Conservation (phyloP, 2,797 vertebrate genomes). For the Gobio occitaniae region DNA sequence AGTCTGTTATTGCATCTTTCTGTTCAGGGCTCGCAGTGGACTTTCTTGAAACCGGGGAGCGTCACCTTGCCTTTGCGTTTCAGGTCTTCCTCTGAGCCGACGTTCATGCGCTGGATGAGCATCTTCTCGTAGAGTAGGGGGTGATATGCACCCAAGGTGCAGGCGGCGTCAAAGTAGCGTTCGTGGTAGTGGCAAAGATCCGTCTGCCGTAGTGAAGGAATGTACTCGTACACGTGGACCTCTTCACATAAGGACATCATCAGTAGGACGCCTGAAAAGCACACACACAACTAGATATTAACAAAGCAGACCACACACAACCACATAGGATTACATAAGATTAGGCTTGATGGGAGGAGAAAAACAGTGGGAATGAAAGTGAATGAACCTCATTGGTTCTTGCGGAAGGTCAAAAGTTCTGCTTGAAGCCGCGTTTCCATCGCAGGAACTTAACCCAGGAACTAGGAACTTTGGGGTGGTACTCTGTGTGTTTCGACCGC, state of each 20-base stretch:
- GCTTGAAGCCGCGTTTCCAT: too few relatives aligned
- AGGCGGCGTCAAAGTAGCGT: conserved; percentile 93
- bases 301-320: conserved; percentile 2
- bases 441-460: too few relatives aligned
- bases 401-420: too few relatives aligned
- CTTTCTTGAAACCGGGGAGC: conserved; percentile 87
- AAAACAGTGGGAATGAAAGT: background rate
- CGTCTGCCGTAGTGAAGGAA: conserved; percentile 92
- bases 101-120: conserved; percentile 91
- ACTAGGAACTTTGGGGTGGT: too few relatives aligned
- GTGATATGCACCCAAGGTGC: conserved; percentile 96
- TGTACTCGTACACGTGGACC: conserved; percentile 95
- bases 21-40: conserved; percentile 81
- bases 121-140: conserved; percentile 97
- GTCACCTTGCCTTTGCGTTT: conserved; percentile 89
- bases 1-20: conserved; percentile 52
- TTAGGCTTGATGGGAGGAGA: background rate
- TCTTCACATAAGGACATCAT: conserved; percentile 96
- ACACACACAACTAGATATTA: conserved; percentile 15
- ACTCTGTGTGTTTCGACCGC: too few relatives aligned
- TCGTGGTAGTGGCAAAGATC: conserved; percentile 98
- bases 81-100: conserved; percentile 84
- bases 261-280: conserved; percentile 88
- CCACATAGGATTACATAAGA: background rate
- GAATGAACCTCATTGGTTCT: too few relatives aligned